phyloP scores from a whole-genome alignment of 1,140 invertebrate genomes.

The Harpegnathos saltator region DNA sequence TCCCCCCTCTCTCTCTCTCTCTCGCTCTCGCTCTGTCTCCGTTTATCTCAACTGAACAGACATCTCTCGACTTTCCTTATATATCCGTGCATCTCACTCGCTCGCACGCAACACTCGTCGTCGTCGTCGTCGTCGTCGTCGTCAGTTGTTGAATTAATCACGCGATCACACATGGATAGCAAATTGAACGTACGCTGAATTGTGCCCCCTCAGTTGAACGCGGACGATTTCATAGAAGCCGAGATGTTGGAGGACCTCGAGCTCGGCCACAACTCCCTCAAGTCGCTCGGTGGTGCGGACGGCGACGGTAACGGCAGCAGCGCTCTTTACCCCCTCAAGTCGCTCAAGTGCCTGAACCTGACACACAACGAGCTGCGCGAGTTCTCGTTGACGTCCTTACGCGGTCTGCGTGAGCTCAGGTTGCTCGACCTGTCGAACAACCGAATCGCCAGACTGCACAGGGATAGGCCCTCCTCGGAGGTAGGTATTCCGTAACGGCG shows the following conservation, averaged over 20 bases:
- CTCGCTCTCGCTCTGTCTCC: too few species aligned
- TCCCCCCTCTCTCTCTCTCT: constrained; percentile 54
- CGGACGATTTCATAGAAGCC: constrained; percentile 91
- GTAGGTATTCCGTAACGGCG: constrained; percentile 81
- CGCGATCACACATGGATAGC: constrained; percentile 20
- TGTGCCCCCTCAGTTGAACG: constrained; percentile 86
- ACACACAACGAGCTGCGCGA: constrained; percentile 91
- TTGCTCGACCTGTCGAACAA: constrained; percentile 92
- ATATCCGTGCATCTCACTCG: neutral
- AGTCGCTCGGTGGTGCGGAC: constrained; percentile 85
- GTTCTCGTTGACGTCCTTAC: constrained; percentile 92
- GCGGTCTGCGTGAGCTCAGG: constrained; percentile 89
- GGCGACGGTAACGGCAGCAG: constrained; percentile 86
- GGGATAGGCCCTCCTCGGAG: constrained; percentile 87
- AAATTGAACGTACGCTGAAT: constrained; percentile 2
- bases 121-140: neutral
- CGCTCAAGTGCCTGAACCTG: constrained; percentile 89
- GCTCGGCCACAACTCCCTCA: constrained; percentile 90
- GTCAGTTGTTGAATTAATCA: neutral
- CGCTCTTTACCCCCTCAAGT: constrained; percentile 90
- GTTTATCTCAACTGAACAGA: constrained; percentile 63
- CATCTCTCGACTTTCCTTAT: constrained; percentile 42
- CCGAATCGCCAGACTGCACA: constrained; percentile 89
- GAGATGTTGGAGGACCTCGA: constrained; percentile 89
- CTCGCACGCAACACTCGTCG: neutral